Percentiles rank a stretch among this genome's conserved stretches.
Evolutionary conservation across 2,113 vertebrate species (phyloP).

Genomic region (Sminthopsis crassicaudata): DNA sequence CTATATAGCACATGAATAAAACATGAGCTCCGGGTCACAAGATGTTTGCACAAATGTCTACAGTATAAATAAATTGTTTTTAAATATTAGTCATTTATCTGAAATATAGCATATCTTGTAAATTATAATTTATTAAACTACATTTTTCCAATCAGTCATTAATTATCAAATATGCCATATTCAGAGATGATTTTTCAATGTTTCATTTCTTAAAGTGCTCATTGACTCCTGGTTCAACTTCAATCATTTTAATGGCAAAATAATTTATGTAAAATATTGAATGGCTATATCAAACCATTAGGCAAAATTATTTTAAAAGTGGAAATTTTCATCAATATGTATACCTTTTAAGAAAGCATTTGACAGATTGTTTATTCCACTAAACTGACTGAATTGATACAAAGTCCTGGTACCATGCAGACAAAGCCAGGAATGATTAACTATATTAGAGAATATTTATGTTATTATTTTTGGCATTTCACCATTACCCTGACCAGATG

Average conservation of each 20-base stretch:
- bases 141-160: constrained; percentile 37
- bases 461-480: not conserved
- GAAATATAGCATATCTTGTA: constrained; percentile 51
- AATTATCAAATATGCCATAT: constrained; percentile 56
- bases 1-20: constrained; percentile 80
- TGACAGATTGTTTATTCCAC: not conserved
- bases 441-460: not conserved
- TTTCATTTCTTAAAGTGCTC: constrained; percentile 76
- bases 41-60: constrained; percentile 77
- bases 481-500: not conserved
- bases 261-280: not conserved
- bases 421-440: not conserved
- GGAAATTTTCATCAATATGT: not conserved
- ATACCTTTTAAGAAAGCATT: not conserved
- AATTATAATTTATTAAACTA: constrained; percentile 59
- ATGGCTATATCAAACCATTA: not conserved
- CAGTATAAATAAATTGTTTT: constrained; percentile 75
- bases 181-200: constrained; percentile 65
- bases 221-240: constrained; percentile 65
- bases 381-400: not conserved
- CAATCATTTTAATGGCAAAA: not conserved
- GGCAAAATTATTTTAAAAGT: not conserved
- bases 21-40: constrained; percentile 64
- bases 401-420: not conserved
- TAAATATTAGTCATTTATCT: constrained; percentile 81